Evolutionary conservation across 2,888 invertebrate species (phyloP).

Genomic region (Brachyptera putata): DNA sequence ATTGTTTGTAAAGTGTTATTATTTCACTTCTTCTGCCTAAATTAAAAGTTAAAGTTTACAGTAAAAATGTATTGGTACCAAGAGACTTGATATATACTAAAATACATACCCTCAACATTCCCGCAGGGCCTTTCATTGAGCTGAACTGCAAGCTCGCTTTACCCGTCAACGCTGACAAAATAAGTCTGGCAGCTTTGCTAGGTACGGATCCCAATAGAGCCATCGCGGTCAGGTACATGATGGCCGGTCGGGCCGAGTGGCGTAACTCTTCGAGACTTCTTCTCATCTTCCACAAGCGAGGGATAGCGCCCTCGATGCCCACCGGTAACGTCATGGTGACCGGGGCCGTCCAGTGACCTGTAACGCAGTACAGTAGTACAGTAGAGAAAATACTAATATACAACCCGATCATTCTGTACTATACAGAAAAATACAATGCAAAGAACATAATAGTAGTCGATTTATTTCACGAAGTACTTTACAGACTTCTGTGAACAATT

Average conservation of each 20-base stretch:
- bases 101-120: conserved; percentile 11
- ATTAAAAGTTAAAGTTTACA: too few relatives aligned
- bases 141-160: conserved; percentile 42
- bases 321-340: conserved; percentile 48
- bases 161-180: conserved; percentile 26
- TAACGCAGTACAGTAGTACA: too few relatives aligned
- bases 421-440: too few relatives aligned
- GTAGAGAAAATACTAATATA: too few relatives aligned
- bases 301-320: conserved; percentile 54
- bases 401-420: too few relatives aligned
- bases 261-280: conserved; percentile 48
- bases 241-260: conserved; percentile 49
- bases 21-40: too few relatives aligned
- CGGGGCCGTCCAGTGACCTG: conserved; percentile 42
- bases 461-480: too few relatives aligned
- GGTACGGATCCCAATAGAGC: conserved; percentile 41
- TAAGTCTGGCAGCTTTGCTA: conserved; percentile 34
- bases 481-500: too few relatives aligned
- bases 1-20: too few relatives aligned
- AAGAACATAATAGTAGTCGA: too few relatives aligned
- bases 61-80: too few relatives aligned
- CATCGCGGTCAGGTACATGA: conserved; percentile 48
- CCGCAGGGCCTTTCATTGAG: conserved; percentile 49
- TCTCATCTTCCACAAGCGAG: conserved; percentile 54
- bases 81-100: too few relatives aligned